These are phyloP conservation scores for Acridotheres tristis DNA, from an alignment of 2,797 vertebrate genomes.

Conservation along the genomic window DNA sequence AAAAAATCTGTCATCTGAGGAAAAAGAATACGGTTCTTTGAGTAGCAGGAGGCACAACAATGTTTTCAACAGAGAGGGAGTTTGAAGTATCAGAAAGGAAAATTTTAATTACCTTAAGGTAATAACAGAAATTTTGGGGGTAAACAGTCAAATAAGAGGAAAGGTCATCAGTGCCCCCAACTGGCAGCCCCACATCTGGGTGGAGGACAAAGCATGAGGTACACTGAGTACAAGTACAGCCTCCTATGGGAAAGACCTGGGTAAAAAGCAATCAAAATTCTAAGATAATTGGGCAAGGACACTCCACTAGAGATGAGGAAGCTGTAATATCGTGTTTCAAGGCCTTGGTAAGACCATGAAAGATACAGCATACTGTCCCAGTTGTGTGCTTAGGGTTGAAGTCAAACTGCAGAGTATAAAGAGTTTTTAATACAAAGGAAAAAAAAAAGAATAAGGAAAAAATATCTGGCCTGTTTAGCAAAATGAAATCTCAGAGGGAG, in stretches of 20 bases:
- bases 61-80: not conserved
- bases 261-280: not conserved
- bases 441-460: no score
- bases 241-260: not conserved
- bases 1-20: not conserved
- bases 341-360: not conserved
- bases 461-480: not conserved
- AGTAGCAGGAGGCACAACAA: not conserved
- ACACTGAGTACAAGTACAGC: not conserved
- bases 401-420: not conserved
- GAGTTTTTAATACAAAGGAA: not conserved
- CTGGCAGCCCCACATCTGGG: not conserved
- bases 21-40: not conserved
- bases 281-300: not conserved
- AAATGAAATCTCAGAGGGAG: not conserved
- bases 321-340: not conserved
- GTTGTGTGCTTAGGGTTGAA: not conserved
- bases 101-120: not conserved
- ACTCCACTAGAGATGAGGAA: not conserved
- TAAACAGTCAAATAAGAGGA: not conserved
- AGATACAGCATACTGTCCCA: not conserved
- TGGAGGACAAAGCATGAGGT: not conserved
- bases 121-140: not conserved
- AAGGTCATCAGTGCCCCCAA: not conserved
- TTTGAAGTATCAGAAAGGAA: not conserved